phyloP scores from a whole-genome alignment of 2,797 vertebrate species.

The Danio kyathit region DNA sequence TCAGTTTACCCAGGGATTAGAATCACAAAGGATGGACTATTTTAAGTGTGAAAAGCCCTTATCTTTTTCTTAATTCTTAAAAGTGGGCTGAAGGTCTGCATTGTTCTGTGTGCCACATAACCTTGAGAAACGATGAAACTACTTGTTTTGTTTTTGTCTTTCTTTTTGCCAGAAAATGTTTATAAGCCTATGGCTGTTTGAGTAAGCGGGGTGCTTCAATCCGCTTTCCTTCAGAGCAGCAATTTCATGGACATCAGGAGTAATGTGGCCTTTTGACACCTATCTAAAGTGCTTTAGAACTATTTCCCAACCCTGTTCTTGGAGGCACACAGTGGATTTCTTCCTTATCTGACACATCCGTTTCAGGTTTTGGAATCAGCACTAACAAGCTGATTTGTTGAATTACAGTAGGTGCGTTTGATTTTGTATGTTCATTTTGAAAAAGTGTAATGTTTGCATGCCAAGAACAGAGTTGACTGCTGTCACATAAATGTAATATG shows the following conservation, averaged over 20 bases:
- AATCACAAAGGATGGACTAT: too few species aligned
- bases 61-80: too few species aligned
- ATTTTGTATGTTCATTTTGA: not conserved
- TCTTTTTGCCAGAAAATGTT: not conserved
- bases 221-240: not conserved
- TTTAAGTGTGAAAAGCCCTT: too few species aligned
- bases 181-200: not conserved
- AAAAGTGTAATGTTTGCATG: not conserved
- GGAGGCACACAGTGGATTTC: not conserved
- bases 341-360: not conserved
- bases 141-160: not conserved
- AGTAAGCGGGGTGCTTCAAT: not conserved
- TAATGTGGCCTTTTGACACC: not conserved
- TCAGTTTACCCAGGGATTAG: too few species aligned
- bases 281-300: not conserved
- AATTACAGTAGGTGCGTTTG: not conserved
- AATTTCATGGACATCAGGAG: not conserved
- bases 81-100: not conserved
- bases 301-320: not conserved
- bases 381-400: not conserved
- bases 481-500: too few species aligned
- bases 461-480: too few species aligned
- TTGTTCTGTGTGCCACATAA: not conserved
- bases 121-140: slow-evolving; percentile 1
- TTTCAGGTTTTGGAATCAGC: not conserved